Conservation (phyloP, 2,888 invertebrate genomes). For the Sarcophaga rosellei region DNA sequence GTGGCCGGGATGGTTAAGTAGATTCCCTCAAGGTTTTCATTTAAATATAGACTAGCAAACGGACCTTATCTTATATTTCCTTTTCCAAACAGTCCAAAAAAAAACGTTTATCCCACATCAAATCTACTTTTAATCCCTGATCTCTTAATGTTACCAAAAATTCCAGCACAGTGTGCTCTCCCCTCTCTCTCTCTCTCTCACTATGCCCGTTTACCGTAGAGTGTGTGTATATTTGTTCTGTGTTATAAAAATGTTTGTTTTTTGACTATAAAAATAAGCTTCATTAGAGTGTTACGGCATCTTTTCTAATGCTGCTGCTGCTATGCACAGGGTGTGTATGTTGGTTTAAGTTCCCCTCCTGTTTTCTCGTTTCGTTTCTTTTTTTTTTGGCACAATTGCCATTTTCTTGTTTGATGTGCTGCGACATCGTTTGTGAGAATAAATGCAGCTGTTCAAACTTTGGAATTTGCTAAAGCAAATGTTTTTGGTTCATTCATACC, state of each 20-base stretch:
- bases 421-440: constrained; percentile 72
- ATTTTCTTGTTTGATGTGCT: constrained; percentile 70
- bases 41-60: no score
- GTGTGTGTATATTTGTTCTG: background rate
- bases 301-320: constrained; percentile 7
- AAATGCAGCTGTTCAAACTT: constrained; percentile 73
- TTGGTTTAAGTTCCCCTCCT: constrained; percentile 22
- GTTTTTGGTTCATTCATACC: constrained; percentile 51
- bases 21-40: no score
- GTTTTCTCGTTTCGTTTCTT: constrained; percentile 22
- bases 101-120: no score
- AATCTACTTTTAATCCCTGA: background rate
- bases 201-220: background rate
- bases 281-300: constrained; percentile 36
- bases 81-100: background rate
- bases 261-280: constrained; percentile 49
- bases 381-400: constrained; percentile 71
- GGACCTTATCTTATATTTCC: no score
- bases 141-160: background rate
- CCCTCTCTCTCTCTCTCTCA: background rate
- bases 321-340: background rate
- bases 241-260: constrained; percentile 1
- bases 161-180: background rate
- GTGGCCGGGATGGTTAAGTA: no score
- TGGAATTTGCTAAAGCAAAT: constrained; percentile 69